Conservation (phyloP, 2,797 vertebrate genomes). For the Oreortyx pictus region DNA sequence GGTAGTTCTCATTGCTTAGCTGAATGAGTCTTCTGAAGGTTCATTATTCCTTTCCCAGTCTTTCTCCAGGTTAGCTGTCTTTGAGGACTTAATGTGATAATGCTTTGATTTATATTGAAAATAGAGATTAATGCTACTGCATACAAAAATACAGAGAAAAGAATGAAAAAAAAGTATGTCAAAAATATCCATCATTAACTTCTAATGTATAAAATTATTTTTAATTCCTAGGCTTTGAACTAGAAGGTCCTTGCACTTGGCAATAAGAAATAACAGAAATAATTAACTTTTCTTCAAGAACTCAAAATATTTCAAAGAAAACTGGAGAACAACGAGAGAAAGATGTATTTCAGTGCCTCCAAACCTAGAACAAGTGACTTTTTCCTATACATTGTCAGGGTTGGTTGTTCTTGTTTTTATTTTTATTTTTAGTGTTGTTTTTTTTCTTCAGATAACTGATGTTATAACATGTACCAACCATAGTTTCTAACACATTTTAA, state of each 20-base stretch:
- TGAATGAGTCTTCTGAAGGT: not conserved
- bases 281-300: not conserved
- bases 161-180: not conserved
- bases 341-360: not conserved
- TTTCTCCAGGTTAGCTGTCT: not conserved
- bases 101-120: not conserved
- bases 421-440: not conserved
- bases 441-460: not conserved
- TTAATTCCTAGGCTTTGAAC: not conserved
- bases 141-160: not conserved
- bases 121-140: not conserved
- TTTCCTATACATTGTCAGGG: not conserved
- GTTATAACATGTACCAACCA: not conserved
- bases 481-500: not conserved
- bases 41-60: not conserved
- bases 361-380: not conserved
- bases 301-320: not conserved
- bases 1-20: not conserved
- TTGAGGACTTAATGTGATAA: not conserved
- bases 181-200: not conserved
- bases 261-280: not conserved
- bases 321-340: not conserved
- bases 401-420: not conserved
- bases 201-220: not conserved
- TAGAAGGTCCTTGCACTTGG: not conserved